phyloP scores from a whole-genome alignment of 2,113 vertebrate species.

The Meleagris gallopavo region DNA sequence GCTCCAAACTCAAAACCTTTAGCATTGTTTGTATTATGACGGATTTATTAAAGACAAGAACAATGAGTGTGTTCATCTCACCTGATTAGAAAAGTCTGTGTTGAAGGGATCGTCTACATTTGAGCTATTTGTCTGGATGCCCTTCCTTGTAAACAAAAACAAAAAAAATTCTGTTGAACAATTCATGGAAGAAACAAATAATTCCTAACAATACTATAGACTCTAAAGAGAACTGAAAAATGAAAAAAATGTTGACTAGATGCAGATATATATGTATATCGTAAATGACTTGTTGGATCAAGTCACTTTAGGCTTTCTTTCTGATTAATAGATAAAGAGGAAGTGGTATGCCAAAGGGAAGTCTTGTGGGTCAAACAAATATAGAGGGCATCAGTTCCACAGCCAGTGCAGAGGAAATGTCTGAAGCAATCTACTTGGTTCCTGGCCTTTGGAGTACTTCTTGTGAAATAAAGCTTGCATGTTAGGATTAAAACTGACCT shows the following conservation, averaged over 20 bases:
- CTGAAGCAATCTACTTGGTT: slow-evolving; percentile 15
- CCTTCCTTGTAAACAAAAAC: background rate
- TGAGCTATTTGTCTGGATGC: background rate
- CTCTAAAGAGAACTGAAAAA: background rate
- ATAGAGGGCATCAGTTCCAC: background rate
- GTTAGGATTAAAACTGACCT: background rate
- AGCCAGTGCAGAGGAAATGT: background rate
- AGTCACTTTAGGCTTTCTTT: background rate
- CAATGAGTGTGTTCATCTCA: background rate
- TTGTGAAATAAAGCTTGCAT: background rate
- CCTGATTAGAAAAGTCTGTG: background rate
- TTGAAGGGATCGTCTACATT: background rate
- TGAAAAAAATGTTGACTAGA: background rate
- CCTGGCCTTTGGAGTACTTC: background rate
- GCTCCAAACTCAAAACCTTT: background rate
- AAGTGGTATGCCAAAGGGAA: background rate
- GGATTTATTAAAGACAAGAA: background rate
- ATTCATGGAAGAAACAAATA: background rate
- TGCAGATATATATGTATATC: slow-evolving; percentile 16
- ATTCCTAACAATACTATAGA: background rate
- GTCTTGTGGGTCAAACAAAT: background rate
- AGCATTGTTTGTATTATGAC: background rate
- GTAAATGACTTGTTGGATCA: background rate
- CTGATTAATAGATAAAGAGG: background rate
- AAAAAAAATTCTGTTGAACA: background rate